Conservation (phyloP, 1,140 invertebrate genomes). For the Ooceraea biroi region DNA sequence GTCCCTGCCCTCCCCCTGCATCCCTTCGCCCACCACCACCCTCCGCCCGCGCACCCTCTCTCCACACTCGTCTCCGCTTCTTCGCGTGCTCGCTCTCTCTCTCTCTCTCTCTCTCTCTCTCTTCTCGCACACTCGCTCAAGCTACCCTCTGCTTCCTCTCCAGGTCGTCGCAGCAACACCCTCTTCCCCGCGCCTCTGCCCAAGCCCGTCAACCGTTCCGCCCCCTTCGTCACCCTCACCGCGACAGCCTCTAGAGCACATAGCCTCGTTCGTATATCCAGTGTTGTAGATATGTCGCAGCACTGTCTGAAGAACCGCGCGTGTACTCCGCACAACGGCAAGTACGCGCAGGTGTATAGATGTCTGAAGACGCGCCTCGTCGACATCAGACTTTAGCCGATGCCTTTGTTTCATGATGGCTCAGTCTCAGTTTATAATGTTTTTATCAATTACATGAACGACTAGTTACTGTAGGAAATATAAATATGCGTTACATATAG, state of each 20-base stretch:
- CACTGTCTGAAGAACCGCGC: conserved; percentile 75
- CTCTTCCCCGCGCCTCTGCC: conserved; percentile 42
- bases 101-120: conserved; percentile 39
- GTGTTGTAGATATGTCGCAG: conserved; percentile 82
- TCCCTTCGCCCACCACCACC: background rate
- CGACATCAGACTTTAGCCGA: conserved; percentile 21
- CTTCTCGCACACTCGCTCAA: conserved; percentile 38
- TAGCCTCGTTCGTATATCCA: conserved; percentile 80
- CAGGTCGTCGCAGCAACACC: conserved; percentile 68
- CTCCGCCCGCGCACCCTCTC: background rate
- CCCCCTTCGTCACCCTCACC: conserved; percentile 57
- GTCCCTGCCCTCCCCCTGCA: conserved; percentile 41
- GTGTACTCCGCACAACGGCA: conserved; percentile 55
- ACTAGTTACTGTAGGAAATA: background rate
- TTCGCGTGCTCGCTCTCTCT: background rate
- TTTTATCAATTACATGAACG: background rate
- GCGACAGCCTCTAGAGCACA: conserved; percentile 65
- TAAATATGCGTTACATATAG: background rate
- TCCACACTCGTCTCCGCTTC: conserved; percentile 2
- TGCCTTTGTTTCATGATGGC: background rate
- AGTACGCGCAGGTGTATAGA: conserved; percentile 63
- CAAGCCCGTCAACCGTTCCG: conserved; percentile 56
- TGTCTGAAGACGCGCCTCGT: conserved; percentile 65
- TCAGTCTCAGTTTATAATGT: background rate
- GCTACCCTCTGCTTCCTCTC: conserved; percentile 64